Base-by-base conservation (phyloP, 2,888 invertebrate genomes). In the Drosophila differens region DNA sequence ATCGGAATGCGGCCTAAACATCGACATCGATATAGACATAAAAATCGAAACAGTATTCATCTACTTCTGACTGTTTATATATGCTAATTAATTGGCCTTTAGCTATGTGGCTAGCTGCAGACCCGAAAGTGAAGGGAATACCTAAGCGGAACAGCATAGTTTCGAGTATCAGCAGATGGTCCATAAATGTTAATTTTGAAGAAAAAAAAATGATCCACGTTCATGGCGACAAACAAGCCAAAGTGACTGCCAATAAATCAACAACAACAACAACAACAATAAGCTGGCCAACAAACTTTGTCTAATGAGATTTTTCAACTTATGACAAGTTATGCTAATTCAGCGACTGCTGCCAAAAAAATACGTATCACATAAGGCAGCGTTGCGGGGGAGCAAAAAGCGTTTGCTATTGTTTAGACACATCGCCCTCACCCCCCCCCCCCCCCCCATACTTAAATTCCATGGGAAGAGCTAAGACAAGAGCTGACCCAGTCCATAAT, bases 321-420 rank as follows among this genome's bases (percentile, higher is more conserved):
- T 88, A 87, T 89, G 88, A 89, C 89, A 88, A 89, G 88, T 89
- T 88, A 88, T 88, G 88, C 90, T 90, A 88, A 88, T 88, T 89
- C 75, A 52, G 65, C 62, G 66, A 76, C 71, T 63, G 61, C 69
- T 68, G 77, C 54, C 70, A 64, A 73, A 64, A 55, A 53, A 53
- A 47, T 25, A 25, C 58, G 66, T 61, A 69, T 61, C 81, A 82
- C 73, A 82, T 73, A 80, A 80, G 74, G 63, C 74, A 16, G n/a
- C 64, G 39, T 57, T 79, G 82, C 81, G 79, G 79, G 74, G 79
- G 79, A 73, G 81, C 71, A 44, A 25, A 59, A 71, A 65, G 47
- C 47, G 9, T 47, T 59, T 69, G 74, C 79, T 39, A 78, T 78
- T 78, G 78, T 78, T 62, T 64, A 32, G 41, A 37, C 28, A 28